Conservation (phyloP, 2,113 vertebrate species). For the Tychaedon coryphoeus region DNA sequence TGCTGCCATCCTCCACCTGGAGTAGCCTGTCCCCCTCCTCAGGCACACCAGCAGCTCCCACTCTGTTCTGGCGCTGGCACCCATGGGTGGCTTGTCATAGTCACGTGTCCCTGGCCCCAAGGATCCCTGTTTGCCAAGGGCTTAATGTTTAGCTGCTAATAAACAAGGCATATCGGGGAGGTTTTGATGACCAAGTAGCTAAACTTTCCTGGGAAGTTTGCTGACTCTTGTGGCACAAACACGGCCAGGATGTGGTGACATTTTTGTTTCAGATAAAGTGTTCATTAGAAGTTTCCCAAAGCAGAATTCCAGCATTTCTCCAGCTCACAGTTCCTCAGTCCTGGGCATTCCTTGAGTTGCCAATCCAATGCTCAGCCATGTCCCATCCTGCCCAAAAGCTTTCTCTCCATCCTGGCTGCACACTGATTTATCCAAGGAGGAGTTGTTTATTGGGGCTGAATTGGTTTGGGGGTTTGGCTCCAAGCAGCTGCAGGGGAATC, state of each 20-base stretch:
- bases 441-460: not conserved
- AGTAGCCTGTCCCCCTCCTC: not conserved
- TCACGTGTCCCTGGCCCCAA: not conserved
- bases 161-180: not conserved
- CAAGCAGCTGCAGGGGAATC: not conserved
- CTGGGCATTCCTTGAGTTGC: not conserved
- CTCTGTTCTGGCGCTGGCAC: rapidly evolving
- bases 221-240: not conserved
- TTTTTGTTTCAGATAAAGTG: not conserved
- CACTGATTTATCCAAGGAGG: not conserved
- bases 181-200: not conserved
- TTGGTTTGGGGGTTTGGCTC: not conserved
- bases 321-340: not conserved
- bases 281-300: not conserved
- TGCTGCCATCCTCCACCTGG: not conserved
- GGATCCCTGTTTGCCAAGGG: conserved; percentile 22
- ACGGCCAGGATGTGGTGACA: not conserved
- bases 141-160: conserved; percentile 61
- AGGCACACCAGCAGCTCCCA: not conserved
- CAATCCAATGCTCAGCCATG: not conserved
- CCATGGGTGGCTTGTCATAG: not conserved
- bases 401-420: not conserved
- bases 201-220: not conserved
- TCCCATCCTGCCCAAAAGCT: not conserved
- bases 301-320: not conserved